Evolutionary conservation across 2,113 vertebrate species (phyloP).

Genomic region (Pardalotus punctatus): DNA sequence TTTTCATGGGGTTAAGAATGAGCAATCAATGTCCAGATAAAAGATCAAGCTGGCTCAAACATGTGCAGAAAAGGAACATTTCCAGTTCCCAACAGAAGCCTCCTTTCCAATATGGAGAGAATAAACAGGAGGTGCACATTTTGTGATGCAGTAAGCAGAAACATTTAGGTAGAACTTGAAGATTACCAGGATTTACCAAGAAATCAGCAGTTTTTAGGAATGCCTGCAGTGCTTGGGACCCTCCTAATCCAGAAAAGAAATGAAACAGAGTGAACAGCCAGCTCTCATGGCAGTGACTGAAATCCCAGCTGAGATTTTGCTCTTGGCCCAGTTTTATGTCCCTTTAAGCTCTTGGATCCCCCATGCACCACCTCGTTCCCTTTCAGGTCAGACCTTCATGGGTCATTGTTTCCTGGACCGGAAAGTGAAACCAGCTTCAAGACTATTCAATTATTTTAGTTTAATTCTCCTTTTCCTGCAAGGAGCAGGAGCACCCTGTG

Average conservation of each 20-base stretch:
- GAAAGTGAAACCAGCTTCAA: neutral
- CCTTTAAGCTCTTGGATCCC: neutral
- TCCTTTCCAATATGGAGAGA: neutral
- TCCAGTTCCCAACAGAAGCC: neutral
- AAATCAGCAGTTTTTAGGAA: neutral
- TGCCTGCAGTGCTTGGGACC: neutral
- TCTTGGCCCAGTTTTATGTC: neutral
- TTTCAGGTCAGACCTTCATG: neutral
- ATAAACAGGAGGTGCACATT: neutral
- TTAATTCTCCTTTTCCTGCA: neutral
- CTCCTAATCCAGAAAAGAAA: neutral
- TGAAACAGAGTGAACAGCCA: neutral
- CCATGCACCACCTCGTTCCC: accelerated
- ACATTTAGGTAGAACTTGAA: neutral
- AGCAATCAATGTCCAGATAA: neutral
- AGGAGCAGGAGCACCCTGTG: neutral
- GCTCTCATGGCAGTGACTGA: neutral
- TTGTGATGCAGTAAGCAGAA: neutral
- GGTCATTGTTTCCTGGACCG: neutral
- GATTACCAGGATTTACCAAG: neutral
- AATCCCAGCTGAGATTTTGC: neutral
- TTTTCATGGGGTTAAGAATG: neutral
- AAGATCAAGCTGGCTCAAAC: neutral
- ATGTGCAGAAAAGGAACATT: neutral
- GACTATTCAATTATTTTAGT: neutral